These are phyloP conservation scores for Canis aureus DNA, from an alignment of 2,113 vertebrate genomes.

Conservation along the genomic window DNA sequence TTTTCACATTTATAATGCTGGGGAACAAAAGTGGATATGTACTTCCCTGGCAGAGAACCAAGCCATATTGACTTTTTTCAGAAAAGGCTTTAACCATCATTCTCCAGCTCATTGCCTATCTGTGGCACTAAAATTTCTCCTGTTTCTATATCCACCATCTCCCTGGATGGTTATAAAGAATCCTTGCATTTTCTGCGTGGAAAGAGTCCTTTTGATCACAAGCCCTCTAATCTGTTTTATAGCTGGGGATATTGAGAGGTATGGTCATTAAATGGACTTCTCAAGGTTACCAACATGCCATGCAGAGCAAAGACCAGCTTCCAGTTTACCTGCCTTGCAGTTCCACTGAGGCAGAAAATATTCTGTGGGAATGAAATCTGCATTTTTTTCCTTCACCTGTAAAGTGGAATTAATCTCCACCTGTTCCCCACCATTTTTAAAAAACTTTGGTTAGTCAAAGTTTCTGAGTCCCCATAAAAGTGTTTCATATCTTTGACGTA, in stretches of 20 bases:
- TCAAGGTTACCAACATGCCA: not conserved
- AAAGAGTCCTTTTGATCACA: not conserved
- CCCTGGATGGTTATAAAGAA: not conserved
- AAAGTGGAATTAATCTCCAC: not conserved
- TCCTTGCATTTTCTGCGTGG: not conserved
- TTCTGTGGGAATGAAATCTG: not conserved
- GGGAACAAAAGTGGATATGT: not conserved
- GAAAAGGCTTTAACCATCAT: not conserved
- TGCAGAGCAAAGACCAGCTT: not conserved
- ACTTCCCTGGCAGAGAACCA: not conserved
- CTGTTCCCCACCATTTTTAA: not conserved
- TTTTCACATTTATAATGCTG: not conserved
- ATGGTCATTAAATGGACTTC: not conserved
- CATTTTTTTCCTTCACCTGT: not conserved
- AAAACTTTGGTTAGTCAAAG: not conserved
- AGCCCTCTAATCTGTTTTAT: not conserved
- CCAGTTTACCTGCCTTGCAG: not conserved
- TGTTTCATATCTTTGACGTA: not conserved
- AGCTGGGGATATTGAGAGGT: not conserved
- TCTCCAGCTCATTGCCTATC: not conserved
- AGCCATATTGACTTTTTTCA: not conserved
- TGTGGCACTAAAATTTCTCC: not conserved
- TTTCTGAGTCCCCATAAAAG: not conserved
- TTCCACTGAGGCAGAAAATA: not conserved
- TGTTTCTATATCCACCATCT: not conserved